phyloP scores from a whole-genome alignment of 2,888 invertebrate genomes.

The Priocnemis perturbator region DNA sequence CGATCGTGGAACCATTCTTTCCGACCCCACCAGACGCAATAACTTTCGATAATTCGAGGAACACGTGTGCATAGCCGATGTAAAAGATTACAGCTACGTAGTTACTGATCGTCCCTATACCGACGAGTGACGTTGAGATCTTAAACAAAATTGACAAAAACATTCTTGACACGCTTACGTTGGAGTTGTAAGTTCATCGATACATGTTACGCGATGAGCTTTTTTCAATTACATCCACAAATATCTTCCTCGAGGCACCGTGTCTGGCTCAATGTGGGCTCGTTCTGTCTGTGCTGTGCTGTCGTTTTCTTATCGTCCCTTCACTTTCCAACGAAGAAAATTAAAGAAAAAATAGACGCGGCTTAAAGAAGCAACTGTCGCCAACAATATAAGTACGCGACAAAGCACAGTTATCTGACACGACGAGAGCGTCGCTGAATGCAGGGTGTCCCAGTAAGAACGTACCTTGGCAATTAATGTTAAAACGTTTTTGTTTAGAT shows the following conservation, averaged over 20 bases:
- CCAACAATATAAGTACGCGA: no score
- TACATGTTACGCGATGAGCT: not conserved
- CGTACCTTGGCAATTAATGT: no score
- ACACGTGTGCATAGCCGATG: conserved; percentile 81
- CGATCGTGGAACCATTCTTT: conserved; percentile 97
- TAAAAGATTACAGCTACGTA: conserved; percentile 77
- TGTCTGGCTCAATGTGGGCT: no score
- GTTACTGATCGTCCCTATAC: conserved; percentile 66
- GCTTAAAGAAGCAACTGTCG: no score
- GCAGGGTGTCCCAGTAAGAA: no score
- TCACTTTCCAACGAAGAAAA: no score
- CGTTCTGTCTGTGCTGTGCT: no score
- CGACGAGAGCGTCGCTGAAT: no score
- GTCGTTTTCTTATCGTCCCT: no score
- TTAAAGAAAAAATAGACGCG: no score
- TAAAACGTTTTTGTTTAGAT: no score
- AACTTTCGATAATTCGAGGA: conserved; percentile 82
- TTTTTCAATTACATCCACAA: conserved; percentile 1
- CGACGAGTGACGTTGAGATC: conserved; percentile 62
- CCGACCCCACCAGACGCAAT: conserved; percentile 92
- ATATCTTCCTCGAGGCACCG: not conserved
- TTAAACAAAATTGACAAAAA: conserved; percentile 68
- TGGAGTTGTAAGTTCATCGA: not conserved
- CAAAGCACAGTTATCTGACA: no score
- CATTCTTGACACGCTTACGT: conserved; percentile 41